phyloP scores from a whole-genome alignment of 2,888 invertebrate genomes.

The Anarsia innoxiella region DNA sequence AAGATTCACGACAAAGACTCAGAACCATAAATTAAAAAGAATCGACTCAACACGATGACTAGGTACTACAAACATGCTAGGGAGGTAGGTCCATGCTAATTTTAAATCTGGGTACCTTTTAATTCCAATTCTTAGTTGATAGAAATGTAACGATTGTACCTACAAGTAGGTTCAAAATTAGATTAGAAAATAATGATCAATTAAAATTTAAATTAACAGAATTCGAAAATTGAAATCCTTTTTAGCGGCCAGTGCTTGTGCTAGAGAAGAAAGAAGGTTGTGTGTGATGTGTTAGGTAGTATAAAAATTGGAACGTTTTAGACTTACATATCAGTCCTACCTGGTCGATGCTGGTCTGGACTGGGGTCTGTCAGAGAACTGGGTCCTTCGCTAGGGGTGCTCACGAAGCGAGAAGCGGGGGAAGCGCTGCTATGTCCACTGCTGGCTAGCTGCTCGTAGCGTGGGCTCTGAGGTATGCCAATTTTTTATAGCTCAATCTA shows the following conservation, averaged over 20 bases:
- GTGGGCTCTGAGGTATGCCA: slow-evolving; percentile 52
- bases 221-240: too few relatives aligned
- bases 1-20: slow-evolving; percentile 6
- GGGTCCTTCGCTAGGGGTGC: slow-evolving; percentile 60
- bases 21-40: slow-evolving; percentile 15
- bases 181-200: too few relatives aligned
- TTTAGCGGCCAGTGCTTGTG: slow-evolving; percentile 7
- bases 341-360: slow-evolving; percentile 65
- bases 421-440: slow-evolving; percentile 66
- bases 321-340: slow-evolving; percentile 76
- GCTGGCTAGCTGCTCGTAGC: slow-evolving; percentile 68
- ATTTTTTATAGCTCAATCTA: slow-evolving; percentile 5
- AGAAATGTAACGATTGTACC: too few relatives aligned
- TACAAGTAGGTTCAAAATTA: too few relatives aligned
- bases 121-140: too few relatives aligned
- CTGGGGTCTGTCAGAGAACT: slow-evolving; percentile 61
- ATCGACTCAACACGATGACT: slow-evolving; percentile 15
- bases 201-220: too few relatives aligned
- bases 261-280: too few relatives aligned
- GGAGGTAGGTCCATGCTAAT: slow-evolving; percentile 30
- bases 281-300: slow-evolving; percentile 9
- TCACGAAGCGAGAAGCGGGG: slow-evolving; percentile 54
- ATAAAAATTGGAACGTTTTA: slow-evolving; percentile 68
- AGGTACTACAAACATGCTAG: slow-evolving; percentile 26
- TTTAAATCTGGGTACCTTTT: slow-evolving; percentile 11